Evolutionary conservation across 1,140 invertebrate species (phyloP).

Genomic region (Cotesia chilonis): DNA sequence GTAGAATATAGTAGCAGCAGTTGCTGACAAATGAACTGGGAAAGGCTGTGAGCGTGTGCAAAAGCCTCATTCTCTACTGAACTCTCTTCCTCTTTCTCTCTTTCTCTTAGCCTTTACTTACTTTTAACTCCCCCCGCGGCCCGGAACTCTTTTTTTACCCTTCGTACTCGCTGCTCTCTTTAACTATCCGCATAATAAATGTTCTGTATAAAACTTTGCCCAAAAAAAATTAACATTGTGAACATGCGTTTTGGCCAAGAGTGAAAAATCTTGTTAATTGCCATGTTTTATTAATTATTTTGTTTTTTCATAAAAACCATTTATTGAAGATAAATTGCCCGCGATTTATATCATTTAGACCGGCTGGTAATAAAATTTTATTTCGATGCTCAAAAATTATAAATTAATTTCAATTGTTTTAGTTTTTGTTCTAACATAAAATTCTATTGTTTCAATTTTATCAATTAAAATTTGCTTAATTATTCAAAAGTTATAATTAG

Average conservation of each 20-base stretch:
- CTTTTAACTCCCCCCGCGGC: conserved; percentile 24
- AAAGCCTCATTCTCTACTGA: not conserved
- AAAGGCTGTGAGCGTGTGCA: conserved; percentile 15
- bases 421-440: too few relatives aligned
- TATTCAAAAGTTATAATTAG: too few relatives aligned
- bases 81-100: conserved; percentile 29
- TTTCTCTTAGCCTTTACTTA: conserved; percentile 32
- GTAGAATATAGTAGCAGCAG: conserved; percentile 8
- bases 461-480: too few relatives aligned
- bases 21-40: conserved; percentile 38
- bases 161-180: conserved; percentile 17
- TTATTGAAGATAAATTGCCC: too few relatives aligned
- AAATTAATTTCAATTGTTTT: too few relatives aligned
- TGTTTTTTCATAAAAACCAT: not conserved
- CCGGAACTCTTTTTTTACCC: conserved; percentile 23
- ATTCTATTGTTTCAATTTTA: too few relatives aligned
- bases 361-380: too few relatives aligned
- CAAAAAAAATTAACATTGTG: conserved; percentile 29
- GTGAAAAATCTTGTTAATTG: conserved; percentile 46
- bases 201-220: conserved; percentile 24
- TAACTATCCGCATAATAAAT: conserved; percentile 42
- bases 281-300: conserved; percentile 4
- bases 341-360: too few relatives aligned
- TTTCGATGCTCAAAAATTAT: too few relatives aligned
- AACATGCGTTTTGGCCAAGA: conserved; percentile 31